Conservation (phyloP, 2,888 invertebrate genomes). For the Ornithoptera priamus region DNA sequence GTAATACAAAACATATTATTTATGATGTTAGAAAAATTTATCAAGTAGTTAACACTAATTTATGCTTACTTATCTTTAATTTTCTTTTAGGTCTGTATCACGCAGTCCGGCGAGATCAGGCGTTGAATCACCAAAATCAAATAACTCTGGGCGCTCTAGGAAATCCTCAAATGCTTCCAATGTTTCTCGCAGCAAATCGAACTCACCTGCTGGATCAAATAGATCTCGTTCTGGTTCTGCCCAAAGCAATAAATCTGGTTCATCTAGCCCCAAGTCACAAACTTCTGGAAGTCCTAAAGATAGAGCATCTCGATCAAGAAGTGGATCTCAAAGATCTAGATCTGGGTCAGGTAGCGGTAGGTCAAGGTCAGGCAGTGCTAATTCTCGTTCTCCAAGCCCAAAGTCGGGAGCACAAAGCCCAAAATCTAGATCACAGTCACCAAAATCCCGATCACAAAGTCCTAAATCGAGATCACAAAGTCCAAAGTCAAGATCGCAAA, state of each 20-base stretch:
- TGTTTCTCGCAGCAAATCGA: constrained; percentile 69
- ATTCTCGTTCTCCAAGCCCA: constrained; percentile 45
- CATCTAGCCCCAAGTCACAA: constrained; percentile 67
- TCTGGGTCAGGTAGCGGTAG: constrained; percentile 54
- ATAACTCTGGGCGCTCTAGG: constrained; percentile 54
- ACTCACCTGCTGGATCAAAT: constrained; percentile 65
- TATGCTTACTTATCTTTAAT: neutral
- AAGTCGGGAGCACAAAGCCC: constrained; percentile 54
- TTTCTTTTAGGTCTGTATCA: constrained; percentile 62
- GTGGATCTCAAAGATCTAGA: constrained; percentile 51
- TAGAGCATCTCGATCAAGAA: constrained; percentile 57
- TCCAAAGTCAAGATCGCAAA: constrained; percentile 55
- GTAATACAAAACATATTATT: too few relatives aligned
- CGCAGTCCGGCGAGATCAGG: constrained; percentile 65
- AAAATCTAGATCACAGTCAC: constrained; percentile 56
- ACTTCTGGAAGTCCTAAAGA: constrained; percentile 64
- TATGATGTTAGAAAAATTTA: neutral
- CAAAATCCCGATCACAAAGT: constrained; percentile 55
- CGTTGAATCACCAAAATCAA: constrained; percentile 71
- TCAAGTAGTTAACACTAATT: neutral
- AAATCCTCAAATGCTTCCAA: constrained; percentile 63
- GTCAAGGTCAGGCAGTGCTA: constrained; percentile 47
- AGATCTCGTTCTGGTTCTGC: constrained; percentile 63
- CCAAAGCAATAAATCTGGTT: constrained; percentile 71
- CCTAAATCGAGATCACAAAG: constrained; percentile 52